Evolutionary conservation across 2,113 vertebrate genomes (phyloP).

Genomic region (Oreochromis tanganicae): DNA sequence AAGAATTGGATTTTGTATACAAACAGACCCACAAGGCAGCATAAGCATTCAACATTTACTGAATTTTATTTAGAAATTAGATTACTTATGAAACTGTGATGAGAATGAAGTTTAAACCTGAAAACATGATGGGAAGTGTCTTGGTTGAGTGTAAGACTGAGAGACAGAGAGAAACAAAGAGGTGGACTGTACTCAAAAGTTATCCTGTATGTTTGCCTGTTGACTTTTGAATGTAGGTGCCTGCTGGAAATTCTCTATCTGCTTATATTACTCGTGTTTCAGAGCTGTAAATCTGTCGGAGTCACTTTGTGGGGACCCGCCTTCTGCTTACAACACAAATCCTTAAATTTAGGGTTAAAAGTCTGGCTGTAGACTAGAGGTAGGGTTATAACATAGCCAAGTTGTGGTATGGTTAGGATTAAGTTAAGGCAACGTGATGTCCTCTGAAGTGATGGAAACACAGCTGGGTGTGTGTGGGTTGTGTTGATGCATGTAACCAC

Average conservation of each 20-base stretch:
- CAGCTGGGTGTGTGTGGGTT: not conserved
- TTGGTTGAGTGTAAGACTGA: not conserved
- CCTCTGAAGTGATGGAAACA: not conserved
- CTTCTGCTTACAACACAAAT: not conserved
- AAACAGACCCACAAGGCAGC: not conserved
- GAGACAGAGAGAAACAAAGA: not conserved
- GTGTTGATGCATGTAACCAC: not conserved
- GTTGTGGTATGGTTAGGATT: not conserved
- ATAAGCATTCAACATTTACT: not conserved
- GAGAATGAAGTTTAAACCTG: not conserved
- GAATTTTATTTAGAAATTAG: not conserved
- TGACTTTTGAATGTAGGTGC: not conserved
- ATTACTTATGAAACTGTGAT: not conserved
- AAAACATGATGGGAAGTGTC: not conserved
- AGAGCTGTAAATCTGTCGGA: not conserved
- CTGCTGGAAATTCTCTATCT: not conserved
- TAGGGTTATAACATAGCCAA: not conserved
- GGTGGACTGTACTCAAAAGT: not conserved
- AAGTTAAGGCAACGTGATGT: not conserved
- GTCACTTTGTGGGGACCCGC: not conserved
- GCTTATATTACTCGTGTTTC: not conserved
- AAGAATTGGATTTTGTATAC: not conserved
- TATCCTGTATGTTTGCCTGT: not conserved
- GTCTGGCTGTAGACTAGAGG: not conserved
- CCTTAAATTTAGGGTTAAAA: not conserved